Percentiles rank a stretch among this genome's conserved stretches.
Conservation (phyloP, 2,888 invertebrate species). For the Tinea semifulvella region DNA sequence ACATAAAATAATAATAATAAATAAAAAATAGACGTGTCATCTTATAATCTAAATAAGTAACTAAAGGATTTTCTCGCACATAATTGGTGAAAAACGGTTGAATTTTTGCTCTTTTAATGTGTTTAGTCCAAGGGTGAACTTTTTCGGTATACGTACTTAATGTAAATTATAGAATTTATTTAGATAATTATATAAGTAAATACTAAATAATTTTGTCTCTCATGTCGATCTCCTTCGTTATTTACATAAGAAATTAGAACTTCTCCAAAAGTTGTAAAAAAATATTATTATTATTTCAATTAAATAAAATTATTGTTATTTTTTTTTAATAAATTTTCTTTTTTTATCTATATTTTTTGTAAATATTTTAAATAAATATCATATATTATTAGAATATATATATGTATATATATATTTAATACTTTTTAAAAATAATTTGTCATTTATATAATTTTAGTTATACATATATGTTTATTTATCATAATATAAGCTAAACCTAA, state of each 20-base stretch:
- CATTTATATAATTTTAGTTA: no score
- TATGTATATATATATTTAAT: no score
- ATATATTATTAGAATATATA: no score
- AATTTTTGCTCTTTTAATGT: slow-evolving; percentile 41
- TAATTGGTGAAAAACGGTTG: slow-evolving; percentile 6
- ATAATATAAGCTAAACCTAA: no score
- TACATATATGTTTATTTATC: no score
- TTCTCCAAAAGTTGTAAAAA: slow-evolving; percentile 37
- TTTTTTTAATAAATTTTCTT: no score
- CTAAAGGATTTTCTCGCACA: not conserved
- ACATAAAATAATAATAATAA: no score
- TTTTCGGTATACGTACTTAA: slow-evolving; percentile 68
- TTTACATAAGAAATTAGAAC: slow-evolving; percentile 30
- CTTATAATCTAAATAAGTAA: not conserved
- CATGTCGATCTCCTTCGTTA: slow-evolving; percentile 23
- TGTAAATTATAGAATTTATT: slow-evolving; percentile 65
- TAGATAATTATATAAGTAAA: slow-evolving; percentile 60
- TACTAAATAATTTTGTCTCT: slow-evolving; percentile 62
- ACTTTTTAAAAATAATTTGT: no score
- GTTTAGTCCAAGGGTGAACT: slow-evolving; percentile 60
- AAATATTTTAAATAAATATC: no score
- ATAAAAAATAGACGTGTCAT: not conserved
- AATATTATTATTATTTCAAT: slow-evolving; percentile 17
- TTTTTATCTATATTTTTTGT: no score
- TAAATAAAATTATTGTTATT: slow-evolving; percentile 4